Conservation (phyloP, 2,888 invertebrate species). For the Lasioglossum marginatum region DNA sequence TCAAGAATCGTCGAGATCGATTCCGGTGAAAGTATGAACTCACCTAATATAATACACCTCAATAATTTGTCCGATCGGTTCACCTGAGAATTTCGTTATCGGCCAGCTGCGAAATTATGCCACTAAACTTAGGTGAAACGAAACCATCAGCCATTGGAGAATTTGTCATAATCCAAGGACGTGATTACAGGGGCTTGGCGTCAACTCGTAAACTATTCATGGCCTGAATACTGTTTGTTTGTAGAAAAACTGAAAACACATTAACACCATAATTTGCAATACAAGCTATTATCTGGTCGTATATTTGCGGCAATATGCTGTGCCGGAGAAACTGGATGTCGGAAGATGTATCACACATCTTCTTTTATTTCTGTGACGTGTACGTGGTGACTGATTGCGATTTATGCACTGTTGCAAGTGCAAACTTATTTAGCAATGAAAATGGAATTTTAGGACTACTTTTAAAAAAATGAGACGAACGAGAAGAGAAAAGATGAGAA, state of each 20-base stretch:
- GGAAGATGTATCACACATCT: background rate
- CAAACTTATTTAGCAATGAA: too few relatives aligned
- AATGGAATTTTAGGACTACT: background rate
- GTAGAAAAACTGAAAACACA: background rate
- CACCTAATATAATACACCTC: background rate
- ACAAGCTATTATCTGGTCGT: background rate
- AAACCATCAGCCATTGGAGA: background rate
- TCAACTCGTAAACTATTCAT: slow-evolving; percentile 3
- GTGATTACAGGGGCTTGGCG: background rate
- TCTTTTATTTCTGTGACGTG: background rate
- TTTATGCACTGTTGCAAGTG: background rate
- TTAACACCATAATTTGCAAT: background rate
- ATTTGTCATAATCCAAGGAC: background rate
- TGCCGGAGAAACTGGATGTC: background rate
- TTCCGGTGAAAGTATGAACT: slow-evolving; percentile 43
- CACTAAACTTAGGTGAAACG: slow-evolving; percentile 47
- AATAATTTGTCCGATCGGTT: background rate
- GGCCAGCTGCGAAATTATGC: slow-evolving; percentile 30
- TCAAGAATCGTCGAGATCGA: background rate
- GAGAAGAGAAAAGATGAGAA: background rate
- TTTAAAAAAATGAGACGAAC: background rate
- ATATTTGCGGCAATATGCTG: background rate
- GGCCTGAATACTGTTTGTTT: slow-evolving; percentile 27
- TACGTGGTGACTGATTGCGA: too few relatives aligned
- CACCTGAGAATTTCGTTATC: background rate